Conservation (phyloP, 2,797 vertebrate genomes). For the Champsocephalus gunnari region DNA sequence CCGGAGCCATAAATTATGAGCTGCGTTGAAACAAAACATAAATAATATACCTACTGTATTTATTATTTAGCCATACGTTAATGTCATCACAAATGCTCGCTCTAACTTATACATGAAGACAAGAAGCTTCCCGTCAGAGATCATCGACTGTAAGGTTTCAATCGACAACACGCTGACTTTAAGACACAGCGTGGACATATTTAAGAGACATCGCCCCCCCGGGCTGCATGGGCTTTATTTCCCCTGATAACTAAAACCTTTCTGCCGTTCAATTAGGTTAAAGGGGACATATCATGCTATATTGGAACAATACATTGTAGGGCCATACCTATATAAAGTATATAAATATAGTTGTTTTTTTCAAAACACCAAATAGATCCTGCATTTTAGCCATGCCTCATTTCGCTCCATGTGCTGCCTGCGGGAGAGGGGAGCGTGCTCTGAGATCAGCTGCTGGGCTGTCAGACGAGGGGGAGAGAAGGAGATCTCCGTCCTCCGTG, state of each 20-base stretch:
- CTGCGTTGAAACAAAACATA: constrained; percentile 54
- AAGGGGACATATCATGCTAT: too few relatives aligned
- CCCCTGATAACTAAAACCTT: constrained; percentile 25
- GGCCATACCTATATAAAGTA: too few relatives aligned
- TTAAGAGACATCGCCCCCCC: constrained; percentile 19
- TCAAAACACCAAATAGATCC: too few relatives aligned
- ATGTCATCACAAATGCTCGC: background rate
- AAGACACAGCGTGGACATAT: background rate
- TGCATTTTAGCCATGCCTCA: too few relatives aligned
- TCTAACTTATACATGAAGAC: constrained; percentile 6
- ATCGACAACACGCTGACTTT: constrained; percentile 11
- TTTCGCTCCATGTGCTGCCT: too few relatives aligned
- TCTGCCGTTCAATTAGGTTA: constrained; percentile 50
- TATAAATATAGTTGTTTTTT: too few relatives aligned
- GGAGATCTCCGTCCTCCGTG: too few relatives aligned
- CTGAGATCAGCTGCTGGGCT: too few relatives aligned
- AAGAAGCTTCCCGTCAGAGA: background rate
- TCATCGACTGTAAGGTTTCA: background rate
- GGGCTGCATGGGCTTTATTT: constrained; percentile 21
- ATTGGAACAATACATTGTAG: too few relatives aligned
- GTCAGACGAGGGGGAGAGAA: too few relatives aligned
- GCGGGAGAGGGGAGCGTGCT: too few relatives aligned
- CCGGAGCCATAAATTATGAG: constrained; percentile 64
- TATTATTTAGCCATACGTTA: constrained; percentile 1
- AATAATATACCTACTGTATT: constrained; percentile 43